Conservation (phyloP, 1,140 invertebrate species). For the Maniola jurtina region DNA sequence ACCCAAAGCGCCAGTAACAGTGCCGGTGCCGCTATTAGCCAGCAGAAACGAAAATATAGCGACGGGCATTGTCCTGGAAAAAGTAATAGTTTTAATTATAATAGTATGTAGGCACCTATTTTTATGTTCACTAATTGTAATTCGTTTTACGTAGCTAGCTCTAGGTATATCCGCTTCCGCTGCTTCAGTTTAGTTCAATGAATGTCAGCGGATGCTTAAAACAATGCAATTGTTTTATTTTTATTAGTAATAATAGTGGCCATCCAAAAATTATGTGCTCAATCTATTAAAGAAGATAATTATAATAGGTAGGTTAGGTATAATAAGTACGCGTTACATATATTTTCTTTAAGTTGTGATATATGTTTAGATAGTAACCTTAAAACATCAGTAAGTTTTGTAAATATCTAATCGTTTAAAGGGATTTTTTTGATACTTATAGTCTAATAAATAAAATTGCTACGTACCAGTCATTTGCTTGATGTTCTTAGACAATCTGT, state of each 20-base stretch:
- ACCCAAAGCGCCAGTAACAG: conserved; percentile 92
- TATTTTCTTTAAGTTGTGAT: no score
- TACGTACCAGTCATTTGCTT: conserved; percentile 90
- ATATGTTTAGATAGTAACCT: no score
- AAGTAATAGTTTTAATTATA: not conserved
- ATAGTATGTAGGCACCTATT: not conserved
- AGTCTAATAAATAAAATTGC: no score
- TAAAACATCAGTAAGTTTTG: no score
- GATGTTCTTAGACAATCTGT: conserved; percentile 88
- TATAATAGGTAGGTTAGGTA: no score
- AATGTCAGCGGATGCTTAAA: not conserved
- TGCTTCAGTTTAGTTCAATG: not conserved
- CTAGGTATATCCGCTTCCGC: not conserved
- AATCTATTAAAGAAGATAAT: no score
- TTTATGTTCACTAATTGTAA: no score
- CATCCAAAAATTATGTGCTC: no score
- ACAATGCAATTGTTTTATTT: conserved; percentile 1
- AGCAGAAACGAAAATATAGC: conserved; percentile 91
- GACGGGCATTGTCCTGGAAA: conserved; percentile 81
- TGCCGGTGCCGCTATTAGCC: conserved; percentile 89
- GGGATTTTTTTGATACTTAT: not conserved
- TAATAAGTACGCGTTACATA: no score
- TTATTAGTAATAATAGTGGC: not conserved
- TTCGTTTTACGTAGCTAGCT: not conserved
- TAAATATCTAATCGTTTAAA: no score